Base-by-base conservation (phyloP, 23 tunicate species). In the Trididemnum miniatum region DNA sequence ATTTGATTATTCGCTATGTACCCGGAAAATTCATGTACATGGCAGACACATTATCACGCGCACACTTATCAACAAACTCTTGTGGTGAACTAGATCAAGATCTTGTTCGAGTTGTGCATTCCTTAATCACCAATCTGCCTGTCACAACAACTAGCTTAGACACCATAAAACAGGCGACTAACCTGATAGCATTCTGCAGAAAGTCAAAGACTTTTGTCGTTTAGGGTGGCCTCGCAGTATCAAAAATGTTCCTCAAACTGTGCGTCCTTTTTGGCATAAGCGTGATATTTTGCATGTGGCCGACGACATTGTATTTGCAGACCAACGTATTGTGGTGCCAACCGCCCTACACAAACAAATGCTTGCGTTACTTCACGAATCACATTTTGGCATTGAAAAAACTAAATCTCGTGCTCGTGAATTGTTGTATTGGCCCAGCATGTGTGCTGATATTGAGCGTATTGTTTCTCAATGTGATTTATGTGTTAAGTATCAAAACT, bases 1-100 rank as follows among this genome's bases (percentile, higher is more conserved):
- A 60, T 29, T 40, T 87, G 25, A 50, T 59, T 1, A 51, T 87
- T 20, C 38, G 33, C 25, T 77, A 77, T 77, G 67, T 77, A 33
- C 67, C 82, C 12, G 82, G 67, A 2, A 77, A 80, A 30, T 39
- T 26, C 54, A 44, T 87, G 85, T 71, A 71, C 37, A 26, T 87
- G 32, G 91, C 91, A 33, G 85, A 87, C 34, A 80, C 81, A 15
- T 67, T 71, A 65, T 87, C 91, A 57, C 71, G 85, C 52, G 84
- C 85, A 2, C 54, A 71, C 34, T 1, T 78, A 7, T 32, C 62
- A 31, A 31, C n/a, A 44, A 12, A 63, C 26, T 20, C 33, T 3
- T 2, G 27, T 29, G 26, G 34, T 66, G 67, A 31, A 49, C 26
- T 34, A 24, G 65, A 78, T 26, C 79, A 78, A 31, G 76, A 85